Conservation (phyloP, 2,888 invertebrate genomes). For the Pharmacophagus antenor region DNA sequence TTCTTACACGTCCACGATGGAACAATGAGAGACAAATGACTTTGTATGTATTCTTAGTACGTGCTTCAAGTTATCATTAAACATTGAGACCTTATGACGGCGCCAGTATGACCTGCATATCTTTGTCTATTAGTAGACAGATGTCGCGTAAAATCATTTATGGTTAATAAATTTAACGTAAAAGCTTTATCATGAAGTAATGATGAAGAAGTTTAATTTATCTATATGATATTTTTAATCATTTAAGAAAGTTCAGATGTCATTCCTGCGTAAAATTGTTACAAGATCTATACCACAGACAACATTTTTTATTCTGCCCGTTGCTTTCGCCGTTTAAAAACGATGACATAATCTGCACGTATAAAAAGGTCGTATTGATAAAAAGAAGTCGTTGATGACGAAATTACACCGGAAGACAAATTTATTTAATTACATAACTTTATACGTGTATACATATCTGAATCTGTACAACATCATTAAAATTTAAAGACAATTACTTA, state of each 20-base stretch:
- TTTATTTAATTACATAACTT: conserved; percentile 15
- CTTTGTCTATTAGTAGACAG: conserved; percentile 13
- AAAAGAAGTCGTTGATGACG: conserved; percentile 17
- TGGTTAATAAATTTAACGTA: conserved; percentile 8
- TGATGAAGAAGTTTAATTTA: not conserved
- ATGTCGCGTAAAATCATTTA: conserved; percentile 10
- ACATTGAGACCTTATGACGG: conserved; percentile 23
- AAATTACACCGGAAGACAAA: conserved; percentile 24
- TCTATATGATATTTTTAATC: not conserved
- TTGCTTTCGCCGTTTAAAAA: conserved; percentile 24
- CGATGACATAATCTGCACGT: conserved; percentile 26
- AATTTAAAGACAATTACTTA: too few species aligned
- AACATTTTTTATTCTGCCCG: conserved; percentile 23
- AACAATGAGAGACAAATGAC: conserved; percentile 36
- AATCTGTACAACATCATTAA: too few species aligned
- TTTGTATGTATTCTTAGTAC: conserved; percentile 33
- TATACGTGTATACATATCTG: not conserved
- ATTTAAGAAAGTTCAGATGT: not conserved
- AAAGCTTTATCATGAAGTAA: conserved; percentile 2
- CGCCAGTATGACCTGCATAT: conserved; percentile 30
- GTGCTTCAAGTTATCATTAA: conserved; percentile 31
- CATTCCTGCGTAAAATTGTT: not conserved
- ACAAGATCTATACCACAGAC: not conserved
- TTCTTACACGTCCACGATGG: conserved; percentile 35
- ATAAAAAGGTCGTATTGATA: conserved; percentile 29